Percentiles rank a stretch among this genome's conserved stretches.
Evolutionary conservation across 2,113 vertebrate genomes (phyloP).

Genomic region (Sinocyclocheilus rhinocerous): DNA sequence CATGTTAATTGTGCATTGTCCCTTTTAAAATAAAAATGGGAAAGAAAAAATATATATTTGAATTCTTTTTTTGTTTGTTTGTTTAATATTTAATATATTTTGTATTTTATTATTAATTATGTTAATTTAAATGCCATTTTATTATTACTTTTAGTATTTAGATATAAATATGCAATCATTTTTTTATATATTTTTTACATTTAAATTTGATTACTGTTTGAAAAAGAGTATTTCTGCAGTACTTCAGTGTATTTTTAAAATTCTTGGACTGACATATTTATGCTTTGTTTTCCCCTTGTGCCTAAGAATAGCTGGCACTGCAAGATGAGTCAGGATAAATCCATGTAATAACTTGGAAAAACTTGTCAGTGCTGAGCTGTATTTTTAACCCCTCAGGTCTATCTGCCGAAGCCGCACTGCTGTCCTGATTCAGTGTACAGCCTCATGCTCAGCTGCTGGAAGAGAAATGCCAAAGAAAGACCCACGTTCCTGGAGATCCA

Average conservation of each 20-base stretch:
- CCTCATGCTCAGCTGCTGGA: slow-evolving; percentile 96
- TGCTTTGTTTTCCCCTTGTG: neutral
- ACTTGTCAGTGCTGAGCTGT: slow-evolving; percentile 44
- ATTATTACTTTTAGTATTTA: neutral
- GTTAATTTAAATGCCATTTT: neutral
- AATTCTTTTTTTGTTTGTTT: neutral
- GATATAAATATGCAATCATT: no score
- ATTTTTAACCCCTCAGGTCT: slow-evolving; percentile 74
- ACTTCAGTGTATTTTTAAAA: neutral
- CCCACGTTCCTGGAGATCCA: slow-evolving; percentile 94
- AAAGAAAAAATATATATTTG: no score
- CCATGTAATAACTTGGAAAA: neutral
- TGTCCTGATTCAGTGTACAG: slow-evolving; percentile 89
- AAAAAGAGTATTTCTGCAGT: neutral
- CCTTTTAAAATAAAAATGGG: no score
- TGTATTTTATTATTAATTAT: neutral
- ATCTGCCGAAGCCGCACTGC: slow-evolving; percentile 86
- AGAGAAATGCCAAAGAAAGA: slow-evolving; percentile 90
- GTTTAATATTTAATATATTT: neutral
- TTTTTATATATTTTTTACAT: neutral
- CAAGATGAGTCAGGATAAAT: slow-evolving; percentile 14
- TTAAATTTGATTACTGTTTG: neutral
- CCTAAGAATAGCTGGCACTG: slow-evolving; percentile 12
- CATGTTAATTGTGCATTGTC: no score
- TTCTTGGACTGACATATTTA: neutral